These are phyloP conservation scores for Phortica magna DNA, from an alignment of 2,888 invertebrate species.

Conservation along the genomic window DNA sequence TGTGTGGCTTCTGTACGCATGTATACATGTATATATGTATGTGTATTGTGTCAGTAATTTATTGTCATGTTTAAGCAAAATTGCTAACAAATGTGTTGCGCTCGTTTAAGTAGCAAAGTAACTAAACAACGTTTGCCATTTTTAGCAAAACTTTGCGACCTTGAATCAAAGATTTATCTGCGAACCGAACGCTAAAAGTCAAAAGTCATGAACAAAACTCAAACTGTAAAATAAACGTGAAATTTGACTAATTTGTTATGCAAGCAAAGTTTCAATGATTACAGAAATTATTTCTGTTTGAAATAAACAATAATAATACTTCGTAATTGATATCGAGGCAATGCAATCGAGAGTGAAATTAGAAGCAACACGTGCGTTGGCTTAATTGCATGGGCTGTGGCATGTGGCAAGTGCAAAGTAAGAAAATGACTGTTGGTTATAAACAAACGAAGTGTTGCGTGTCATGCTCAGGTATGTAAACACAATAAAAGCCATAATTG, in stretches of 20 bases:
- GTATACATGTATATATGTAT: background rate
- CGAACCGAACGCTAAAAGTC: background rate
- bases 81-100: background rate
- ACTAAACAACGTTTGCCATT: background rate
- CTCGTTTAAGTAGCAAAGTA: slow-evolving; percentile 12
- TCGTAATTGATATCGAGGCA: background rate
- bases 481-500: slow-evolving; percentile 11
- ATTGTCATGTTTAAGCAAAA: slow-evolving; percentile 6
- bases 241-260: too few relatives aligned
- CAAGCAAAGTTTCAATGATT: background rate
- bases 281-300: background rate
- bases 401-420: background rate
- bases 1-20: background rate
- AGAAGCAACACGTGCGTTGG: slow-evolving; percentile 3
- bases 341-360: slow-evolving; percentile 14
- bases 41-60: slow-evolving; percentile 4
- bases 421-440: too few relatives aligned
- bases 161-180: slow-evolving; percentile 4
- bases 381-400: background rate
- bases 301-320: background rate
- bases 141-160: background rate
- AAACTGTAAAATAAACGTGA: too few relatives aligned
- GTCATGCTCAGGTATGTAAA: background rate
- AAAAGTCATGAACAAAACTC: background rate
- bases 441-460: slow-evolving; percentile 1